Conservation (phyloP, 2,888 invertebrate species). For the Chrysotoxum bicinctum region DNA sequence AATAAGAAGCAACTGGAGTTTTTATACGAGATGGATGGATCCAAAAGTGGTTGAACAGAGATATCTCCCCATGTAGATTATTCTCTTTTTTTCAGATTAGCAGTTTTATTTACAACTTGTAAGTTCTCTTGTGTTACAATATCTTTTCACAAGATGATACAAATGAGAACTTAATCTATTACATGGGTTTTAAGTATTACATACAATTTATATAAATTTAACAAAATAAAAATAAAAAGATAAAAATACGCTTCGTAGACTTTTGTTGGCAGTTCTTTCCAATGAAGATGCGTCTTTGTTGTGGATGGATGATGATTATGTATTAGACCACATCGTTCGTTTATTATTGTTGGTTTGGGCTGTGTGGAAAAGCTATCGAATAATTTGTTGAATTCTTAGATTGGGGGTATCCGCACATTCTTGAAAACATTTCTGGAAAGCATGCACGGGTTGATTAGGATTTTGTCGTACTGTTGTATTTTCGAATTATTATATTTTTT, state of each 20-base stretch:
- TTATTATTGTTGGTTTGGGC: background rate
- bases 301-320: background rate
- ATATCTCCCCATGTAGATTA: background rate
- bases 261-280: background rate
- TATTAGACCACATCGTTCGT: background rate
- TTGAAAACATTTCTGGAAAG: background rate
- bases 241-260: background rate
- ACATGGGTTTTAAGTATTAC: background rate
- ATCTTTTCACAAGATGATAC: background rate
- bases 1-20: background rate
- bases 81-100: background rate
- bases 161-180: background rate
- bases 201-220: conserved; percentile 12
- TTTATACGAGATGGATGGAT: background rate
- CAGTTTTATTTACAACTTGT: background rate
- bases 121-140: background rate
- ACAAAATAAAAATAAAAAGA: background rate
- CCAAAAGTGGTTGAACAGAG: background rate
- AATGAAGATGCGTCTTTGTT: background rate
- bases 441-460: background rate
- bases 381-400: background rate
- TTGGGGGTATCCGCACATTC: too few relatives aligned
- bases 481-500: too few relatives aligned
- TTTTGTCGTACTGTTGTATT: background rate
- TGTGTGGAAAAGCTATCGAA: background rate